phyloP scores from a whole-genome alignment of 2,797 vertebrate species.

The Threskiornis aethiopicus region DNA sequence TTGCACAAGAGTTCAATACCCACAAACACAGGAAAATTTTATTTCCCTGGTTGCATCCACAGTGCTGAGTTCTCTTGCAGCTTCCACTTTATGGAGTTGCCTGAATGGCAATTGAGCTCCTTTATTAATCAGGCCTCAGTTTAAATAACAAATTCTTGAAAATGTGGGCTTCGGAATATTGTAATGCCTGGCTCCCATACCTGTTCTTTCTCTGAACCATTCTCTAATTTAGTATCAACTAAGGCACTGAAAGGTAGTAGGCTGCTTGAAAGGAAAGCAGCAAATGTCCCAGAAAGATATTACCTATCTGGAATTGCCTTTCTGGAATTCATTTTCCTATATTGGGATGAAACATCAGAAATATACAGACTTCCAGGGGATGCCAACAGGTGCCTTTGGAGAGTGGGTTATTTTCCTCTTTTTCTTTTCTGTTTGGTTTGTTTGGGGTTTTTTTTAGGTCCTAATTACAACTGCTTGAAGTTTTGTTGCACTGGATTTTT shows the following conservation, averaged over 20 bases:
- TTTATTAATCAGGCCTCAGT: neutral
- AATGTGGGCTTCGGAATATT: neutral
- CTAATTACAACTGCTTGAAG: neutral
- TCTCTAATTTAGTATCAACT: neutral
- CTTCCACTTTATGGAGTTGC: neutral
- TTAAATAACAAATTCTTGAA: neutral
- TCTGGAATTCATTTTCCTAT: neutral
- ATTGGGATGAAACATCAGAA: neutral
- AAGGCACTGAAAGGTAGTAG: neutral
- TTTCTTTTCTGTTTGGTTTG: fast-evolving
- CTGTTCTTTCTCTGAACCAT: neutral
- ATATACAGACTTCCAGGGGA: neutral
- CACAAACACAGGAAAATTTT: neutral
- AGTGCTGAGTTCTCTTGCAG: neutral
- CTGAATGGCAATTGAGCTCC: neutral
- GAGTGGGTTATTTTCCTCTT: neutral
- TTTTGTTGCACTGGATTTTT: neutral
- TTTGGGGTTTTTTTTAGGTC: neutral
- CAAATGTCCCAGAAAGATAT: neutral
- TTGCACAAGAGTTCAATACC: neutral
- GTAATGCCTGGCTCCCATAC: neutral
- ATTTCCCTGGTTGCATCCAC: neutral
- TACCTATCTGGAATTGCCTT: neutral
- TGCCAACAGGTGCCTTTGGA: neutral
- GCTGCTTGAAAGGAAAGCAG: neutral